These are phyloP conservation scores for Hormaphis cornu DNA, from an alignment of 1,140 invertebrate genomes.

Conservation along the genomic window DNA sequence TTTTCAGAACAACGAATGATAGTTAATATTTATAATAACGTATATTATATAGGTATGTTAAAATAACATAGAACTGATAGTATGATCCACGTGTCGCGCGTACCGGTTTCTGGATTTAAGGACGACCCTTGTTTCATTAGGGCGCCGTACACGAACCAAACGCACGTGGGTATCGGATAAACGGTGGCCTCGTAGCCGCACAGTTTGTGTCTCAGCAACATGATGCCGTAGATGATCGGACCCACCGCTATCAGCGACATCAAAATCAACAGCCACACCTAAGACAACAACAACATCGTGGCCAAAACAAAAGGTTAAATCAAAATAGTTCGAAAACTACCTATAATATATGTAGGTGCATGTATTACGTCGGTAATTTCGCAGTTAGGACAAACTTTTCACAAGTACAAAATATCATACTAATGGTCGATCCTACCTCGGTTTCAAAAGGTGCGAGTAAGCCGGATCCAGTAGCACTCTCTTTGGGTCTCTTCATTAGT, in stretches of 20 bases:
- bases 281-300: slow-evolving; percentile 6
- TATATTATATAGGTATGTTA: too few relatives aligned
- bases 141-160: slow-evolving; percentile 81
- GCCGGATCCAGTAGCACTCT: slow-evolving; percentile 71
- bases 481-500: slow-evolving; percentile 64
- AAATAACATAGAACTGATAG: not conserved
- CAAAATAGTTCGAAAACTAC: too few relatives aligned
- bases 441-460: slow-evolving; percentile 67
- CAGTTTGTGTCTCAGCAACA: slow-evolving; percentile 48
- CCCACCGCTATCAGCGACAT: slow-evolving; percentile 61
- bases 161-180: slow-evolving; percentile 56
- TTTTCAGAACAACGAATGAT: too few relatives aligned
- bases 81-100: not conserved
- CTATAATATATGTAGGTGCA: too few relatives aligned
- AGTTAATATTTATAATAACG: too few relatives aligned
- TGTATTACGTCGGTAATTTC: too few relatives aligned
- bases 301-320: not conserved
- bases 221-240: slow-evolving; percentile 65
- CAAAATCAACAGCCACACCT: slow-evolving; percentile 70
- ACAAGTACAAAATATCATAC: too few relatives aligned
- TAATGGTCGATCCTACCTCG: slow-evolving; percentile 40
- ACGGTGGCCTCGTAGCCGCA: slow-evolving; percentile 44
- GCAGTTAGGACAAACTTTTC: too few relatives aligned
- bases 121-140: slow-evolving; percentile 78
- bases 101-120: slow-evolving; percentile 65